phyloP scores from a whole-genome alignment of 2,888 invertebrate species.

The Frankliniella fusca region DNA sequence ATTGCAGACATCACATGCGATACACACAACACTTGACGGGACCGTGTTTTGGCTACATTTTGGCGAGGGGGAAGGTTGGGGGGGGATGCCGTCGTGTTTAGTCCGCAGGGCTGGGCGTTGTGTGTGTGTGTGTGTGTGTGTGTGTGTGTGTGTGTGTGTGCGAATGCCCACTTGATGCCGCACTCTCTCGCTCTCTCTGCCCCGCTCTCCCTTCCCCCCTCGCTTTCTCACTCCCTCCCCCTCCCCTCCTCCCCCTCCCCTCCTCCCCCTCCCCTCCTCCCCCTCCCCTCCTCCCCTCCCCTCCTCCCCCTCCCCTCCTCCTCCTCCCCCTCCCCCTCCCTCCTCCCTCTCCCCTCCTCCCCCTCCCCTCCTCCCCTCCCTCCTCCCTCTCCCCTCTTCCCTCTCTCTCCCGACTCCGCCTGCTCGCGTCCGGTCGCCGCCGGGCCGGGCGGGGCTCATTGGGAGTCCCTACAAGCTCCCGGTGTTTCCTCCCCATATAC shows the following conservation, averaged over 20 bases:
- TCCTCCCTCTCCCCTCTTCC: neutral
- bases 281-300: neutral
- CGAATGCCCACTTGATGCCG: no score
- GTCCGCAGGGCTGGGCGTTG: no score
- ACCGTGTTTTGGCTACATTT: no score
- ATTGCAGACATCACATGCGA: no score
- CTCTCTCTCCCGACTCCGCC: neutral
- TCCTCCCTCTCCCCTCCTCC: neutral
- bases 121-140: no score
- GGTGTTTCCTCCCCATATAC: conserved; percentile 1
- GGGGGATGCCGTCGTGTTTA: no score
- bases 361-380: neutral
- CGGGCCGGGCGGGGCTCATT: neutral
- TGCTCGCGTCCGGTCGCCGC: neutral
- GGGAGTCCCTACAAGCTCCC: conserved; percentile 5
- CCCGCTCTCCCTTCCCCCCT: neutral
- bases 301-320: neutral
- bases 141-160: no score
- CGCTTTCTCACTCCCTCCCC: neutral
- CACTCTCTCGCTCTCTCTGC: neutral
- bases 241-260: neutral
- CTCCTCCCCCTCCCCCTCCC: neutral
- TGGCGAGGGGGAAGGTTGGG: no score
- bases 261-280: no score
- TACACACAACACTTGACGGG: no score